Evolutionary conservation across 2,888 invertebrate genomes (phyloP), one percentile per base, ranked within the genome.

Genomic region (Drosophila rubida): DNA sequence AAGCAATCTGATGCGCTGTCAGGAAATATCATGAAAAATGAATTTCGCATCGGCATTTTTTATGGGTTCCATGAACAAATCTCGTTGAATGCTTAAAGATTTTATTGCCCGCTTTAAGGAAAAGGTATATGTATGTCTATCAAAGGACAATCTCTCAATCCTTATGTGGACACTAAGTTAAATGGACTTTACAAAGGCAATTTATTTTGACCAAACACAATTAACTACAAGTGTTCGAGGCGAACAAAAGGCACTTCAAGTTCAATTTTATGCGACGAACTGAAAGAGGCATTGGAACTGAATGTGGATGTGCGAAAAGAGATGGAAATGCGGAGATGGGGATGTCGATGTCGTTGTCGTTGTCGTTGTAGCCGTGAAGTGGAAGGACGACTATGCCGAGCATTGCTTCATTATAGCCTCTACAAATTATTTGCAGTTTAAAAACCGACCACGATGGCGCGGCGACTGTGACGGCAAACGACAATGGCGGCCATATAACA

Each of bases 351-450:
- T 32, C 14, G 35, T 27, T 27, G 27, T 27, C 9, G 27, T 9
- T 27, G 27, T 27, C 3, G 9, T 9, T 9, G 27, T 8, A 27
- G 27, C 8, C 27, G 32, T n/a, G 32, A 32, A 32, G 32, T n/a
- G 32, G n/a, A 46, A 32, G 35, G 62, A 44, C 45, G 49, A 62
- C 69, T 65, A 68, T 55, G 55, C 51, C 37, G 57, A 57, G 67
- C 69, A 69, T 70, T 61, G 78, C 86, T 80, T 78, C 64, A 78
- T 82, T 82, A 80, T 69, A 63, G 59, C 51, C 64, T 50, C 67
- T 66, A 78, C 76, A 80, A 69, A 71, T 77, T 77, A 74, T 82
- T 78, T 83, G 76, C 66, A 78, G 81, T 86, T 83, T 83, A 75
- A 78, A 78, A 65, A 72, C 45, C 39, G 61, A 63, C 53, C 68